These are phyloP conservation scores for Zosterops hypoxanthus DNA, from an alignment of 2,113 vertebrate species.

Conservation along the genomic window DNA sequence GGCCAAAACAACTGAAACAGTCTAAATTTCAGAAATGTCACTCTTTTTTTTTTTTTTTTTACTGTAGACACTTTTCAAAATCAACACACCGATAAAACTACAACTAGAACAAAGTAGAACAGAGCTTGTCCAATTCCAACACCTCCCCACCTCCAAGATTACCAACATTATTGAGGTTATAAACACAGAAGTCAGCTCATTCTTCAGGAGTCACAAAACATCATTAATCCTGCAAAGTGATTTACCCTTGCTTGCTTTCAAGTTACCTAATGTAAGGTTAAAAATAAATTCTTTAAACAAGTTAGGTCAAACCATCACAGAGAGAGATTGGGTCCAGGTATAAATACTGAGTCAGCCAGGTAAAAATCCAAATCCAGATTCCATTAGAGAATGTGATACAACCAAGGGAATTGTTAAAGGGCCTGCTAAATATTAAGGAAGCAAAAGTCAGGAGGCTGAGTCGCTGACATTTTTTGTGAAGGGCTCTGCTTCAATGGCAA, in stretches of 20 bases:
- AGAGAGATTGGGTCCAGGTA: background rate
- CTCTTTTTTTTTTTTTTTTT: background rate
- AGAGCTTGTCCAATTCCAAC: background rate
- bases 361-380: constrained; percentile 16
- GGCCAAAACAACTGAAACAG: background rate
- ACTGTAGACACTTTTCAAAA: background rate
- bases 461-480: background rate
- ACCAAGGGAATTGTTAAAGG: background rate
- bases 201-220: constrained; percentile 12
- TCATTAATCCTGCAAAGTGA: background rate
- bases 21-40: background rate
- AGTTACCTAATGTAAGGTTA: background rate
- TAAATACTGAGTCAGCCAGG: background rate
- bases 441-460: background rate
- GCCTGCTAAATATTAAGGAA: background rate
- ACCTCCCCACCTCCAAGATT: background rate
- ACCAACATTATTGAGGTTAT: background rate
- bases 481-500: background rate
- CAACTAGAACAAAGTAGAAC: background rate
- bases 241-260: background rate
- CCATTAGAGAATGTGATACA: background rate
- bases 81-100: background rate
- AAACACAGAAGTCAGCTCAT: background rate
- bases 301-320: constrained; percentile 23
- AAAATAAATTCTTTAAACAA: constrained; percentile 56